A percentile compares a stretch with the other conserved stretches of the same genome.
These are phyloP conservation scores for Asobara japonica DNA, from an alignment of 1,140 invertebrate genomes.

Conservation along the genomic window DNA sequence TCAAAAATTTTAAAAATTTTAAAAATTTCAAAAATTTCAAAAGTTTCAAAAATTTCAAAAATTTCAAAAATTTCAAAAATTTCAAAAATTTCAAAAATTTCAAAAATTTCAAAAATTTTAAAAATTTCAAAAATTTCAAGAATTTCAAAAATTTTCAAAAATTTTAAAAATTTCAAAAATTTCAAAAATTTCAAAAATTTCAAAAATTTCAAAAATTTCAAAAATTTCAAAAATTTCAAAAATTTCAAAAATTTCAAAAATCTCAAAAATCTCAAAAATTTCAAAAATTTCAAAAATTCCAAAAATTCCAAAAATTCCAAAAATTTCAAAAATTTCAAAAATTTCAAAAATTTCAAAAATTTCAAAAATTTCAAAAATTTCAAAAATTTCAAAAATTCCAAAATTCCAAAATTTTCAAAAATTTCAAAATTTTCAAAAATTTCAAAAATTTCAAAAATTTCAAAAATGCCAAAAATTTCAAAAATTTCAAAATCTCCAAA, in stretches of 20 bases:
- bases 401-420: neutral
- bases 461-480: too few relatives aligned
- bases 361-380: too few relatives aligned
- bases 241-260: too few relatives aligned
- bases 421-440: too few relatives aligned
- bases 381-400: neutral
- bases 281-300: neutral
- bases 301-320: too few relatives aligned
- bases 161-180: neutral
- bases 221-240: neutral
- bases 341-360: neutral
- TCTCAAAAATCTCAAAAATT: neutral
- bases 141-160: too few relatives aligned
- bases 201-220: too few relatives aligned
- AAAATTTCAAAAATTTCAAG: neutral
- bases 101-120: too few relatives aligned
- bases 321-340: neutral
- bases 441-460: too few relatives aligned
- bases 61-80: neutral
- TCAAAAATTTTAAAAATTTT: neutral
- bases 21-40: neutral
- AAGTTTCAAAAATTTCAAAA: too few relatives aligned
- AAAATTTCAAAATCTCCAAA: neutral
- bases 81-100: neutral
- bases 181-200: neutral